These are phyloP conservation scores for Lycaon pictus DNA, from an alignment of 2,113 vertebrate species.

Conservation along the genomic window DNA sequence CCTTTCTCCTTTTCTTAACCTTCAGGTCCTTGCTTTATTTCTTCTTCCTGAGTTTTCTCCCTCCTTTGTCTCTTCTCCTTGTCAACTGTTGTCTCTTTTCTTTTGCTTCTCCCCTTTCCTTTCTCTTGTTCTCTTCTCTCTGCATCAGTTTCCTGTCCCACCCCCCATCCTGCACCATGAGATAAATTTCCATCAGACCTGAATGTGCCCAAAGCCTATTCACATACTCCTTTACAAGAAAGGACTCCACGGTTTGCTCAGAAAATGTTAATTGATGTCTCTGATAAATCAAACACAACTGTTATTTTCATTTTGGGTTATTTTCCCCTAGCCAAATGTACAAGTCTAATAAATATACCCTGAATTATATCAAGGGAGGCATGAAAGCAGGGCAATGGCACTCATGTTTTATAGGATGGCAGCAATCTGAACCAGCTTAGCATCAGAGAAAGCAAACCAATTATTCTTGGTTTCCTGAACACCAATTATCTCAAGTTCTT, in stretches of 20 bases:
- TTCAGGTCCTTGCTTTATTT: background rate
- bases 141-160: background rate
- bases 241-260: background rate
- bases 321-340: background rate
- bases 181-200: background rate
- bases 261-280: slow-evolving; percentile 37
- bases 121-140: background rate
- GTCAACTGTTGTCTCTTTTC: background rate
- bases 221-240: background rate
- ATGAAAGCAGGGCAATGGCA: background rate
- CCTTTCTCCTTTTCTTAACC: background rate
- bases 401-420: background rate
- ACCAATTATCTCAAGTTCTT: slow-evolving; percentile 64
- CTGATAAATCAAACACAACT: slow-evolving; percentile 30
- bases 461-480: slow-evolving; percentile 3
- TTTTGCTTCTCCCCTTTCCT: background rate
- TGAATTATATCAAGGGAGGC: background rate
- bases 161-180: background rate
- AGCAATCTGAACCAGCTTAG: background rate
- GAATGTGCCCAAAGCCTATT: background rate
- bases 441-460: background rate
- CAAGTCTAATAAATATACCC: background rate
- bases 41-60: background rate
- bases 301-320: slow-evolving; percentile 61
- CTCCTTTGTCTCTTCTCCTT: background rate